phyloP scores from a whole-genome alignment of 2,888 invertebrate genomes.

The Ornithoptera alexandrae region DNA sequence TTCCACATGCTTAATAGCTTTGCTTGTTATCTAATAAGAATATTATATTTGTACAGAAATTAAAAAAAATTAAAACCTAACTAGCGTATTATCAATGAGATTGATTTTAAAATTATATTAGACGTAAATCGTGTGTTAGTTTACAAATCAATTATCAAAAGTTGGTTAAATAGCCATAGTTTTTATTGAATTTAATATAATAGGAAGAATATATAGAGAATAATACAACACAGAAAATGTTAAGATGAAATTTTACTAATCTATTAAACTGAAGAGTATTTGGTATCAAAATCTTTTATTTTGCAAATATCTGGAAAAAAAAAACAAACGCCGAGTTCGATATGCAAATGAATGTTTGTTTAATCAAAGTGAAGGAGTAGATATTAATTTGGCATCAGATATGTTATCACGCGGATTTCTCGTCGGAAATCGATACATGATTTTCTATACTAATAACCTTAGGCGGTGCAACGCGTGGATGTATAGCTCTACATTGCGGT shows the following conservation, averaged over 20 bases:
- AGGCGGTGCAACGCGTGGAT: conserved; percentile 40
- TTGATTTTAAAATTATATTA: too few relatives aligned
- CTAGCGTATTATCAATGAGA: too few relatives aligned
- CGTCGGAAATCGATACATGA: conserved; percentile 63
- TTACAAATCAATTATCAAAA: too few relatives aligned
- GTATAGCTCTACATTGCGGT: conserved; percentile 21
- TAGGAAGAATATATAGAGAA: neutral
- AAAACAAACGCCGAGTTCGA: conserved; percentile 56
- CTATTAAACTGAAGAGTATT: conserved; percentile 3
- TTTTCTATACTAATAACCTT: conserved; percentile 74
- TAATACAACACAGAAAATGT: neutral
- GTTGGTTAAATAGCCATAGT: too few relatives aligned
- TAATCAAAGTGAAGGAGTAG: conserved; percentile 61
- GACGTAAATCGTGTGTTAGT: too few relatives aligned
- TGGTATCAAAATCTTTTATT: conserved; percentile 51
- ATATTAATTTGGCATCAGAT: conserved; percentile 66
- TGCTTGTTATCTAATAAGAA: too few relatives aligned
- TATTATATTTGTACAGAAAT: too few relatives aligned
- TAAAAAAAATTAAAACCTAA: too few relatives aligned
- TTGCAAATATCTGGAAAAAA: conserved; percentile 41
- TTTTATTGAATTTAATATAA: neutral
- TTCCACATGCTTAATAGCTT: too few relatives aligned
- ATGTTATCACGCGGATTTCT: conserved; percentile 62
- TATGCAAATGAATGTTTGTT: conserved; percentile 77
- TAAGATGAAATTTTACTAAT: neutral